Conservation (phyloP, 2,888 invertebrate genomes). For the Phania funesta region DNA sequence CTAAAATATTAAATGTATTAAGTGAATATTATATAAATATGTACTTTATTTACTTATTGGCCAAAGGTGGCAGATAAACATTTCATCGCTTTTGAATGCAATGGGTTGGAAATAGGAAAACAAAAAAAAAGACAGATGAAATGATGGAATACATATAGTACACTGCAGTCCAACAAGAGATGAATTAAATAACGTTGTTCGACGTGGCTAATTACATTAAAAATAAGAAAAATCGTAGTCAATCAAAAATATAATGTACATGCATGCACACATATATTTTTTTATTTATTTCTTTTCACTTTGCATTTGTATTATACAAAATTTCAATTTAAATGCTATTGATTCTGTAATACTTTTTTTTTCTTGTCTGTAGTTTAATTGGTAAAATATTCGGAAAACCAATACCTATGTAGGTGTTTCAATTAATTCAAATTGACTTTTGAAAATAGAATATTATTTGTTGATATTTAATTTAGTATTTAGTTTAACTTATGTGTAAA, state of each 20-base stretch:
- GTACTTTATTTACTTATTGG: background rate
- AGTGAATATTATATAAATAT: background rate
- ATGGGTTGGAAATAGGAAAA: background rate
- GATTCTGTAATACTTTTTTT: background rate
- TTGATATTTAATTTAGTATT: background rate
- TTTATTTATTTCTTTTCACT: no score
- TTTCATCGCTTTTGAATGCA: background rate
- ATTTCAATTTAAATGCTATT: no score
- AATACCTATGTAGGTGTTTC: no score
- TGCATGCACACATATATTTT: no score
- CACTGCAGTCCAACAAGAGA: no score
- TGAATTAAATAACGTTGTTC: no score
- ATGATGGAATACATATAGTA: background rate
- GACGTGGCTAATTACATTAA: slow-evolving; percentile 14
- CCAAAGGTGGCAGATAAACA: background rate
- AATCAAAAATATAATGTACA: no score
- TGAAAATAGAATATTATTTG: no score
- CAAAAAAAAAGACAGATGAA: background rate
- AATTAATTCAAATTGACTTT: no score
- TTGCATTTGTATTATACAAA: no score
- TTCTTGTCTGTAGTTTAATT: no score
- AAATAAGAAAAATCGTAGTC: background rate
- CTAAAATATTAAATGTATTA: background rate
- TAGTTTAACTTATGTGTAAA: background rate
- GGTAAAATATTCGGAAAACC: no score